Evolutionary conservation across 1,140 invertebrate species (phyloP).

Genomic region (Drosophila kurseongensis): DNA sequence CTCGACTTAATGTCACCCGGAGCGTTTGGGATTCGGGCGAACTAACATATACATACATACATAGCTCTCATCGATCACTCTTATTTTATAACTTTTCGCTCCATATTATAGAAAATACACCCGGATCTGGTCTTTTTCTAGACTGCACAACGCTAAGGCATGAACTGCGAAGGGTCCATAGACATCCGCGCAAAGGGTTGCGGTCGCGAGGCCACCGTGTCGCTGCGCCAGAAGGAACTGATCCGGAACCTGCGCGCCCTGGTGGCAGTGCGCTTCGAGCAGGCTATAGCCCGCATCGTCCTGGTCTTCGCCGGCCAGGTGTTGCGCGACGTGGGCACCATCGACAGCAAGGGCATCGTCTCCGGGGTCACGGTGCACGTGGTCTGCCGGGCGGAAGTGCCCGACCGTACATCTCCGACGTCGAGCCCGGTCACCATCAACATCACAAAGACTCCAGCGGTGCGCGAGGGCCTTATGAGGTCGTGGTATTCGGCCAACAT

Average conservation of each 20-base stretch:
- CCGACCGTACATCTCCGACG: too few relatives aligned
- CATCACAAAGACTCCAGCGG: too few relatives aligned
- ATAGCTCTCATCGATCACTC: not conserved
- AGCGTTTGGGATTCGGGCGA: not conserved
- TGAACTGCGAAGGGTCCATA: conserved; percentile 36
- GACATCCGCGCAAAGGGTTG: conserved; percentile 54
- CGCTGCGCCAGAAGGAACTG: conserved; percentile 57
- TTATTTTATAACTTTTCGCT: conserved; percentile 21
- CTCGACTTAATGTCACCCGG: not conserved
- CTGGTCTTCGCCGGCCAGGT: conserved; percentile 59
- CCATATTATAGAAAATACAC: conserved; percentile 2
- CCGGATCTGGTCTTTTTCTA: not conserved
- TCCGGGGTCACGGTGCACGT: conserved; percentile 64
- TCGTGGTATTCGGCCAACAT: not conserved
- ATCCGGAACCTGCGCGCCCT: conserved; percentile 56
- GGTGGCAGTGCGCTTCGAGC: conserved; percentile 63
- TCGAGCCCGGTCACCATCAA: not conserved
- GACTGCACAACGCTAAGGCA: conserved; percentile 9
- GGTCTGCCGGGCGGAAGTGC: conserved; percentile 23
- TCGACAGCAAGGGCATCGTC: conserved; percentile 58
- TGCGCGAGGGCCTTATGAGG: not conserved
- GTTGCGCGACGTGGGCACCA: conserved; percentile 55
- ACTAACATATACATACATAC: not conserved
- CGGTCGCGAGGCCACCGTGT: conserved; percentile 31
- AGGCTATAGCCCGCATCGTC: conserved; percentile 39